Conservation (phyloP, 2,888 invertebrate genomes). For the Mimas tiliae region DNA sequence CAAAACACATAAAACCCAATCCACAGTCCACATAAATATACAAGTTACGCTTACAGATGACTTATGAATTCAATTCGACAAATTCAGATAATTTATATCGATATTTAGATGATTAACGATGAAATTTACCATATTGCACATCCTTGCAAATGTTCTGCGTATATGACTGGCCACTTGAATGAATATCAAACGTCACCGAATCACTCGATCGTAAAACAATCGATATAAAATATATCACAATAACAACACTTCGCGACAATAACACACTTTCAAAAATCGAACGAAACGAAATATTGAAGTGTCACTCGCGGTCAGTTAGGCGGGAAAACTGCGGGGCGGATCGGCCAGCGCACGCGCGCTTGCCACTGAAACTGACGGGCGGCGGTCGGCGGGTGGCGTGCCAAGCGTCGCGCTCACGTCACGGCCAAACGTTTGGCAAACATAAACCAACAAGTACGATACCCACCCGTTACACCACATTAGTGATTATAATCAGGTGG, state of each 20-base stretch:
- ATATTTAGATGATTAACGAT: slow-evolving; percentile 28
- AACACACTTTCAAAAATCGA: slow-evolving; percentile 38
- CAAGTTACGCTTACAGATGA: slow-evolving; percentile 15
- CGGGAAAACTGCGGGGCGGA: slow-evolving; percentile 65
- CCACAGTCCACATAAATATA: neutral
- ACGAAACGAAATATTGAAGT: slow-evolving; percentile 48
- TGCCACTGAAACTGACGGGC: slow-evolving; percentile 67
- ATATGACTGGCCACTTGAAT: slow-evolving; percentile 31
- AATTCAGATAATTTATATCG: slow-evolving; percentile 14
- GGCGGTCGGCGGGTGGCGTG: slow-evolving; percentile 49
- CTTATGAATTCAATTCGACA: slow-evolving; percentile 14
- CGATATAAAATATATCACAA: slow-evolving; percentile 33
- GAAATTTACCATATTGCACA: slow-evolving; percentile 50
- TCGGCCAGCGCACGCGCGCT: slow-evolving; percentile 72
- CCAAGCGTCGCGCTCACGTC: slow-evolving; percentile 43
- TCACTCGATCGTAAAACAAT: slow-evolving; percentile 44
- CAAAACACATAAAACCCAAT: slow-evolving; percentile 8
- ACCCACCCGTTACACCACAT: slow-evolving; percentile 52
- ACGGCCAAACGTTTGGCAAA: slow-evolving; percentile 52
- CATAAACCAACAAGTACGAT: slow-evolving; percentile 48
- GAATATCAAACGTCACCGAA: slow-evolving; percentile 44
- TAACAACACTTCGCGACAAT: slow-evolving; percentile 26
- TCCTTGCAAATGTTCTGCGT: slow-evolving; percentile 48
- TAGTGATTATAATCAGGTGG: slow-evolving; percentile 44
- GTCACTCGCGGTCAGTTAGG: slow-evolving; percentile 66